Conservation (phyloP, 2,888 invertebrate species). For the Agrilus biguttatus region DNA sequence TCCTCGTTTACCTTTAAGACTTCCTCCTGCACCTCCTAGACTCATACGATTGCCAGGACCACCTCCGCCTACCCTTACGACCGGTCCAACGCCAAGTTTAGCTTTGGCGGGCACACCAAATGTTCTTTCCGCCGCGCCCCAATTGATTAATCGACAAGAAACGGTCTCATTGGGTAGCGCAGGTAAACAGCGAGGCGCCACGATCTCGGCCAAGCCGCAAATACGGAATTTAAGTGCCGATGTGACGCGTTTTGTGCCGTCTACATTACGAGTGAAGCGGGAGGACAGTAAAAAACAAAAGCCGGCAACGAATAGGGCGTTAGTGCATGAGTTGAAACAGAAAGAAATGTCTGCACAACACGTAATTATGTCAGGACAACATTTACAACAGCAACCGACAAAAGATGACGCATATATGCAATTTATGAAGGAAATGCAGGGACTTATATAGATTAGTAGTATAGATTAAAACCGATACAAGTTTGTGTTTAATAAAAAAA, state of each 20-base stretch:
- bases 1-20: slow-evolving; percentile 38
- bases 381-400: slow-evolving; percentile 41
- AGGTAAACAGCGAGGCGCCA: slow-evolving; percentile 44
- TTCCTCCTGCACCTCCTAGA: slow-evolving; percentile 44
- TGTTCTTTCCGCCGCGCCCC: slow-evolving; percentile 69
- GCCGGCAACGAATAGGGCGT: slow-evolving; percentile 36
- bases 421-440: slow-evolving; percentile 98
- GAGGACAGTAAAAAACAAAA: slow-evolving; percentile 54
- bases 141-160: slow-evolving; percentile 60
- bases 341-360: slow-evolving; percentile 28
- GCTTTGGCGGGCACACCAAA: slow-evolving; percentile 39
- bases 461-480: no score
- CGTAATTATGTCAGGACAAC: slow-evolving; percentile 16
- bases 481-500: no score
- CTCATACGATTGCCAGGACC: slow-evolving; percentile 23
- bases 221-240: slow-evolving; percentile 87
- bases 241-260: slow-evolving; percentile 90
- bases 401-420: slow-evolving; percentile 98
- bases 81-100: not conserved
- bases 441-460: slow-evolving; percentile 32
- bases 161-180: slow-evolving; percentile 19
- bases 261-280: slow-evolving; percentile 79
- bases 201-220: slow-evolving; percentile 93
- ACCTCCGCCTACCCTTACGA: slow-evolving; percentile 11
- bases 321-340: slow-evolving; percentile 38